A percentile compares a stretch with the other conserved stretches of the same genome.
Evolutionary conservation across 2,797 vertebrate genomes (phyloP).

Genomic region (Chaenodraco wilsoni): DNA sequence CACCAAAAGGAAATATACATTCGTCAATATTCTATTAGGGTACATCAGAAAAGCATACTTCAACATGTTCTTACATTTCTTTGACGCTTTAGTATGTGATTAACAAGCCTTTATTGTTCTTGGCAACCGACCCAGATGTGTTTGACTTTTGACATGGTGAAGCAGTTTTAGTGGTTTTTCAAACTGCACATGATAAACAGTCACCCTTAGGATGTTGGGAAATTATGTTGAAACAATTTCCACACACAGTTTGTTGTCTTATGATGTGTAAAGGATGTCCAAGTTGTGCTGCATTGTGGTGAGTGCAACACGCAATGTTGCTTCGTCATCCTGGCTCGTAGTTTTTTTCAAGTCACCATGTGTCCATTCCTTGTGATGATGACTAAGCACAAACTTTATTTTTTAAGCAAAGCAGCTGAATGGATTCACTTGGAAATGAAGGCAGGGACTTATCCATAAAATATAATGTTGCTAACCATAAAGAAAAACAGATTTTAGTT

Average conservation of each 20-base stretch:
- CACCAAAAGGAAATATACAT: neutral
- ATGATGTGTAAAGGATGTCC: slow-evolving; percentile 24
- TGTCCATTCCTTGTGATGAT: slow-evolving; percentile 2
- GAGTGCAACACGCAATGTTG: slow-evolving; percentile 20
- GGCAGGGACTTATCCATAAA: neutral
- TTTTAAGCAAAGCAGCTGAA: neutral
- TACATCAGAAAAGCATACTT: neutral
- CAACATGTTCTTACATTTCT: neutral
- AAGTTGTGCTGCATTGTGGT: neutral
- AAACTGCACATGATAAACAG: neutral
- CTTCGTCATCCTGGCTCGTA: slow-evolving; percentile 46
- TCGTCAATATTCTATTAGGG: neutral
- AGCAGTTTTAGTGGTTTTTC: neutral
- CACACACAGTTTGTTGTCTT: slow-evolving; percentile 25
- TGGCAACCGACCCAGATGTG: neutral
- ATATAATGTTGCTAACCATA: neutral
- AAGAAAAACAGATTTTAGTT: neutral
- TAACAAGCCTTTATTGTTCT: neutral
- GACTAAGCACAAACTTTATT: slow-evolving; percentile 4
- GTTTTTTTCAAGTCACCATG: slow-evolving; percentile 14
- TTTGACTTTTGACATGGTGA: neutral
- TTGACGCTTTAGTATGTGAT: neutral
- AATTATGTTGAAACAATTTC: slow-evolving; percentile 14
- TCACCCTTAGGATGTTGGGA: slow-evolving; percentile 10
- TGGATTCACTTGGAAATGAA: neutral